These are phyloP conservation scores for Hystrix cristata DNA, from an alignment of 2,113 vertebrate species.

Conservation along the genomic window DNA sequence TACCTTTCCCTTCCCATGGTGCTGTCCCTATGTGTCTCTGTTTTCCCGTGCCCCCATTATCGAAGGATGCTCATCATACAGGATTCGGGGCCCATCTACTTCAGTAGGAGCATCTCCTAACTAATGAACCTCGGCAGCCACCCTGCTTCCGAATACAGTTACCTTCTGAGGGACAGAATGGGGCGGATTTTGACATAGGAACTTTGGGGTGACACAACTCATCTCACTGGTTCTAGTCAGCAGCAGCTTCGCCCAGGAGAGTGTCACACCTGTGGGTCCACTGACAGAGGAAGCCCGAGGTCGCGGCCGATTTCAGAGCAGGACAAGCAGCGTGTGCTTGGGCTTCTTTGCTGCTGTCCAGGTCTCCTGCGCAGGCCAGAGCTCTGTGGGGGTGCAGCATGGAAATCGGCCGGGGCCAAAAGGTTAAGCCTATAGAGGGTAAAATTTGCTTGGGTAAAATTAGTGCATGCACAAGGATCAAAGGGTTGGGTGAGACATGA, in stretches of 20 bases:
- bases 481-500: conserved; percentile 64
- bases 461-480: conserved; percentile 33
- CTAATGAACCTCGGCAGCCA: neutral
- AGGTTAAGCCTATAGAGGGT: neutral
- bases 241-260: neutral
- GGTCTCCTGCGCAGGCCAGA: neutral
- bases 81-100: neutral
- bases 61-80: neutral
- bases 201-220: neutral
- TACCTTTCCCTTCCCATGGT: neutral
- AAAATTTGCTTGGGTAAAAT: conserved; percentile 46
- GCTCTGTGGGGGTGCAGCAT: neutral
- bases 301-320: neutral
- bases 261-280: neutral
- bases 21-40: neutral
- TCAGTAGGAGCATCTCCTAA: neutral
- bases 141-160: neutral
- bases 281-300: neutral
- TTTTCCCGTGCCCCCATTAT: neutral
- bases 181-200: neutral
- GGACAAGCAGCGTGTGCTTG: neutral
- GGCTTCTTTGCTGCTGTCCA: neutral
- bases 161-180: neutral
- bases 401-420: neutral
- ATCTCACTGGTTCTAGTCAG: neutral